Base-by-base conservation (phyloP, 2,113 vertebrate species). In the Nannobrachium achirus region DNA sequence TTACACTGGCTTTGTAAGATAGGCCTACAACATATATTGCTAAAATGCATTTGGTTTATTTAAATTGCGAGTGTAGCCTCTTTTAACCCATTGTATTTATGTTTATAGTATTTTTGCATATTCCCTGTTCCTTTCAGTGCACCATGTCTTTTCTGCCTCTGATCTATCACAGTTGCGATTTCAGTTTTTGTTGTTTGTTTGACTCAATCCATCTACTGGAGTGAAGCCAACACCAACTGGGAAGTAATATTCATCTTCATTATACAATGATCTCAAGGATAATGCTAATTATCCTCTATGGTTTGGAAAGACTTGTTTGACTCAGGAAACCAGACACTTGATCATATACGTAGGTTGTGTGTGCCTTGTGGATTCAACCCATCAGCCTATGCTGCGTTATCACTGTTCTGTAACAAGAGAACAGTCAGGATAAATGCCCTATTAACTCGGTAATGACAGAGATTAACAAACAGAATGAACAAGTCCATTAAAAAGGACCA, bases 371-470 rank as follows among this genome's bases (percentile, higher is more conserved):
- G 60, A 53, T 74, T 77, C 56, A 44, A 61, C 44, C 66, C 63
- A 80, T 87, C 81, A 82, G 66, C 48, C 40, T 63, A 79, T 25
- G 80, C 76, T 41, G 64, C 76, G 80, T 76, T 78, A 82, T 74
- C 83, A 76, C 60, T 75, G 79, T 83, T 86, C 81, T 64, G 39
- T 77, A 82, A 76, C 76, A 66, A 82, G 78, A 82, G 70, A 19
- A 56, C 88, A 88, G 84, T 88, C 80, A 81, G 85, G 79, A 87
- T 78, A 80, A 86, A 85, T 84, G 85, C 80, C 83, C 83, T 86
- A 79, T 88, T 89, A 87, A 83, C 78, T 88, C 73, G 53, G 79
- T 87, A 90, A 89, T 88, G 86, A 89, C 83, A 88, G 80, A 81
- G 83, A 80, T 86, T 78, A 86, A 85, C 88, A 87, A 87, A 91